Base-by-base conservation (phyloP, 1,140 invertebrate species). In the Potamilus streckersoni region DNA sequence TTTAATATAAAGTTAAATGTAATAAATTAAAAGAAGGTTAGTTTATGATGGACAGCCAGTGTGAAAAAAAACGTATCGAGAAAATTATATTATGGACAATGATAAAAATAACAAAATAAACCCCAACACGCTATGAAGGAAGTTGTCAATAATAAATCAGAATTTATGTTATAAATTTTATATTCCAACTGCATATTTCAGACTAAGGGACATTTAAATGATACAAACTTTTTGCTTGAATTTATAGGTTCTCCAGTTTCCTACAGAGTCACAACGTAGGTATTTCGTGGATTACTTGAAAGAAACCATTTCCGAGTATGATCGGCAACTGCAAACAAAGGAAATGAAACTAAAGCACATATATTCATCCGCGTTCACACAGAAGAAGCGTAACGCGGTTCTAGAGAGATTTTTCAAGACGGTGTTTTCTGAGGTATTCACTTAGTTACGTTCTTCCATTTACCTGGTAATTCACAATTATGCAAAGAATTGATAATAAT, bases 361-460 rank as follows among this genome's bases (percentile, higher is more conserved):
- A 92, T 89, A 98, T 66, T 93, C 95, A 23, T 95, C 96, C 84
- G 98, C 98, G 15, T 97, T 99, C 90, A 99, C 98, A 0, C 95
- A 97, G 84, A 96, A 98, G 85, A 93, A 98, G 65, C 90, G 98
- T 49, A 97, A 99, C 84, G 94, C 95, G 80, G 94, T 97, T 82
- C 88, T 99, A 49, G 98, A 99, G 86, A 96, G 98, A 90, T 99
- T 99, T 92, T 99, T 99, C 91, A 93, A 98, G 80, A 97, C 98
- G 90, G 97, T 98, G 0, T 99, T 99, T 84, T 96, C 97, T 2
- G 91, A 99, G 86, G 91, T 91, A 79, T 80, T 66, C 27, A 55
- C 61, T 63, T 70, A 12, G 60, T 57, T n/a, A 38, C 20, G 27
- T 63, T 74, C 31, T 67, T 58, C 3, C 17, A 38, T 20, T 4